Evolutionary conservation across 1,140 invertebrate species (phyloP).

Genomic region (Drosophila ficusphila): DNA sequence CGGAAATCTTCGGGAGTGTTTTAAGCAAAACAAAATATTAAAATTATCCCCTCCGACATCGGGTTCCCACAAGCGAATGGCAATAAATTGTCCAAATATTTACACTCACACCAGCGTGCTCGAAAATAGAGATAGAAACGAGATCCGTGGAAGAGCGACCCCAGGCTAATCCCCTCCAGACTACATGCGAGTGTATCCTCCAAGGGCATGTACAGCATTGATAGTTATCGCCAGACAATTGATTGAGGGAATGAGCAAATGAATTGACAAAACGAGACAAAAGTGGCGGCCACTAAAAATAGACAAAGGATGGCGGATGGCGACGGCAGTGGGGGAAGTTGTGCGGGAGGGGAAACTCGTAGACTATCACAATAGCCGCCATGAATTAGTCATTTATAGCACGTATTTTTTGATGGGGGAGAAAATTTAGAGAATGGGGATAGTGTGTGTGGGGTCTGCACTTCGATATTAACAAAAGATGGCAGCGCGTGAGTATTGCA

Average conservation of each 20-base stretch:
- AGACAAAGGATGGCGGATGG: slow-evolving; percentile 50
- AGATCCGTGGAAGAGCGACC: slow-evolving; percentile 16
- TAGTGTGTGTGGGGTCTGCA: slow-evolving; percentile 58
- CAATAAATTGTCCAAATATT: slow-evolving; percentile 70
- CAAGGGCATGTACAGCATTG: slow-evolving; percentile 15
- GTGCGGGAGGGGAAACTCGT: neutral
- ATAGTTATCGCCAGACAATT: slow-evolving; percentile 60
- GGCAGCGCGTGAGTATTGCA: slow-evolving; percentile 61
- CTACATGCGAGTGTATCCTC: slow-evolving; percentile 16
- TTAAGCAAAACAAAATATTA: slow-evolving; percentile 15
- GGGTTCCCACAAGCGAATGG: slow-evolving; percentile 29
- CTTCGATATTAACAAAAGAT: slow-evolving; percentile 39
- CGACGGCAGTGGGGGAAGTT: neutral
- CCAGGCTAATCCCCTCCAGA: slow-evolving; percentile 18
- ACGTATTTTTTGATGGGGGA: slow-evolving; percentile 38
- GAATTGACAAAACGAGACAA: slow-evolving; percentile 68
- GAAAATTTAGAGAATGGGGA: too few species aligned
- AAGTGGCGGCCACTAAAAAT: slow-evolving; percentile 72
- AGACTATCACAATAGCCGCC: slow-evolving; percentile 23
- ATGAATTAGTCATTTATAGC: slow-evolving; percentile 79
- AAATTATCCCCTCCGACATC: slow-evolving; percentile 1
- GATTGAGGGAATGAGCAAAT: slow-evolving; percentile 57
- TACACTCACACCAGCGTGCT: slow-evolving; percentile 19
- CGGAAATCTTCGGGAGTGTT: slow-evolving; percentile 8
- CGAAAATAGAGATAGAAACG: slow-evolving; percentile 2